Evolutionary conservation across 1,140 invertebrate species (phyloP).

Genomic region (Vollenhovia emeryi): DNA sequence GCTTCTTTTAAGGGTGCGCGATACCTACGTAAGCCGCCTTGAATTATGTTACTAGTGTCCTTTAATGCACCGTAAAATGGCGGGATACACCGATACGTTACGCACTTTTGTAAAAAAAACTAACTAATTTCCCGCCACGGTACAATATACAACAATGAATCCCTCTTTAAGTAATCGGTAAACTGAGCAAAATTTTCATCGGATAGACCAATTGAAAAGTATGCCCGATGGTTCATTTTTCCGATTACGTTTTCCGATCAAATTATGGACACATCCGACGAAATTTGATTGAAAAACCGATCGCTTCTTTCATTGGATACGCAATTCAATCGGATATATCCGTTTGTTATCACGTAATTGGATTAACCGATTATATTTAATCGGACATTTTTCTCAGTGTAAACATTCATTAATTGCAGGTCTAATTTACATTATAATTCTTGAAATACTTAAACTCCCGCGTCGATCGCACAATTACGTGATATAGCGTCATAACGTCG

Average conservation of each 20-base stretch:
- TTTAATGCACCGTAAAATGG: slow-evolving; percentile 44
- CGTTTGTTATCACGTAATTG: too few relatives aligned
- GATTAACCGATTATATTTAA: too few relatives aligned
- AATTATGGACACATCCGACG: too few relatives aligned
- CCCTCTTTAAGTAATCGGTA: background rate
- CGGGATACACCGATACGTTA: background rate
- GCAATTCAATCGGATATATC: too few relatives aligned
- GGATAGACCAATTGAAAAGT: too few relatives aligned
- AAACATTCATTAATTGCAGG: slow-evolving; percentile 15
- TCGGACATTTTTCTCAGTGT: too few relatives aligned
- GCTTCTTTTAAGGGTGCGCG: slow-evolving; percentile 41
- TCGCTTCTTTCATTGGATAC: too few relatives aligned
- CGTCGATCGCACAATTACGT: background rate
- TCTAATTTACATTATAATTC: background rate
- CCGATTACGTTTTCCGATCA: too few relatives aligned
- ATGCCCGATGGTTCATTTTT: too few relatives aligned
- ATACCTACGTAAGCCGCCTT: slow-evolving; percentile 40
- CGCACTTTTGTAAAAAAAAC: background rate
- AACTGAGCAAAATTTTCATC: too few relatives aligned
- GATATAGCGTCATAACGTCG: background rate
- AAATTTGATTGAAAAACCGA: too few relatives aligned
- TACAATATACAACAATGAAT: background rate
- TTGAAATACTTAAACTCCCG: background rate
- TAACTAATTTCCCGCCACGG: background rate
- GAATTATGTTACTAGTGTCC: slow-evolving; percentile 32